Evolutionary conservation across 2,797 vertebrate species (phyloP), one percentile per base, ranked within the genome.

Genomic region (Myiotriccus ornatus): DNA sequence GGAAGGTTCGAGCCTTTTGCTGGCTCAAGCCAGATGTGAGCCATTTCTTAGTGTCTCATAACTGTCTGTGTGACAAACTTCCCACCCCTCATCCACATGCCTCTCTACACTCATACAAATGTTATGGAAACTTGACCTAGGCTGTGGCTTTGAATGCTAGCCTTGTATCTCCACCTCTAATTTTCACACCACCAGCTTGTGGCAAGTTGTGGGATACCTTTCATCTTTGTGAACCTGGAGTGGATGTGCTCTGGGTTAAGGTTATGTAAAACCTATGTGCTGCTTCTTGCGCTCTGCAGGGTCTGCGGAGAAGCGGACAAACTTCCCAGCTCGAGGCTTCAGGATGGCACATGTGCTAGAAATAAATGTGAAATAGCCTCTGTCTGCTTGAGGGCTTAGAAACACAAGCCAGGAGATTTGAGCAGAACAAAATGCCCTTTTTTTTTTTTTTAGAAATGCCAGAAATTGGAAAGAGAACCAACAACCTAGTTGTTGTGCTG

Each of bases 231-330:
- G 13, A 62, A 8, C 28, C 35, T 35, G 55, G 21, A 41, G 14
- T 28, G 49, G 25, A 25, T 9, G 10, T 9, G 28, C 12, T 73
- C 46, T 37, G 73, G 18, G 28, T 27, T 63, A 34, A 91, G 35
- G 34, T 55, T 30, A 2, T 37, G 8, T 10, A 16, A 69, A 90
- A 18, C 17, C 27, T 35, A 10, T 0, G 0, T 43, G 49, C 34
- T 84, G 53, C 53, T 86, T 10, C 57, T 68, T 28, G 17, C 4
- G 13, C 75, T 85, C 34, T 57, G 55, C 55, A 59, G 32, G 12
- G 15, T 55, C 84, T 84, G 50, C 73, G 59, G 37, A 55, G 56
- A 30, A 56, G 19, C 0, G 0, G 14, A n/a, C 27, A 73, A 76
- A 49, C 27, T 44, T 60, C 60, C 62, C 57, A 67, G 23, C 60